Percentiles rank a stretch among this genome's conserved stretches.
These are phyloP conservation scores for Argopecten irradians DNA, from an alignment of 1,140 invertebrate genomes.

Conservation along the genomic window DNA sequence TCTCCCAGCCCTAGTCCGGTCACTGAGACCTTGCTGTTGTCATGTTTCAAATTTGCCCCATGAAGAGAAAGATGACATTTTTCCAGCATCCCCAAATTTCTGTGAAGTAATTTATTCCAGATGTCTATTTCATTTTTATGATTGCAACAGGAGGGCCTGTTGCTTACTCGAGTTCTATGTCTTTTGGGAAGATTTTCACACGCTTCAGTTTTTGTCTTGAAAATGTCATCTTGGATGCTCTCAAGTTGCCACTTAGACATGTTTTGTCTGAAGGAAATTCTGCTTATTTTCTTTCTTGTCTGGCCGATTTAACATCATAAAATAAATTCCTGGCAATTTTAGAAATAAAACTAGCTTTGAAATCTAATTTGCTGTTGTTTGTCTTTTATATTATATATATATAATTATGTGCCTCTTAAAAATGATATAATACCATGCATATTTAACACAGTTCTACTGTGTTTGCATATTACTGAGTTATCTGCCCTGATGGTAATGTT, in stretches of 20 bases:
- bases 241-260: neutral
- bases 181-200: slow-evolving; percentile 18
- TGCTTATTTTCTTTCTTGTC: neutral
- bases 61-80: slow-evolving; percentile 5
- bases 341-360: no score
- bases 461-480: no score
- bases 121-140: neutral
- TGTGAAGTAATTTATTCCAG: neutral
- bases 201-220: slow-evolving; percentile 3
- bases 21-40: neutral
- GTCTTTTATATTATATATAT: no score
- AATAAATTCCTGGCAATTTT: no score
- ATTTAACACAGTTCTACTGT: no score
- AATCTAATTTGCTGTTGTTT: no score
- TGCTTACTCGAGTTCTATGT: neutral
- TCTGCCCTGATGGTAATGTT: no score
- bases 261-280: neutral
- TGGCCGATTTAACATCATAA: no score
- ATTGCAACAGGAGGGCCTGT: neutral
- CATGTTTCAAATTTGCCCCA: slow-evolving; percentile 8
- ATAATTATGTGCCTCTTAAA: no score
- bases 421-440: no score
- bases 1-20: neutral
- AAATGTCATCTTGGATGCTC: neutral
- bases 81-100: slow-evolving; percentile 14